Conservation (phyloP, 2,797 vertebrate species). For the Cheracebus regulus region DNA sequence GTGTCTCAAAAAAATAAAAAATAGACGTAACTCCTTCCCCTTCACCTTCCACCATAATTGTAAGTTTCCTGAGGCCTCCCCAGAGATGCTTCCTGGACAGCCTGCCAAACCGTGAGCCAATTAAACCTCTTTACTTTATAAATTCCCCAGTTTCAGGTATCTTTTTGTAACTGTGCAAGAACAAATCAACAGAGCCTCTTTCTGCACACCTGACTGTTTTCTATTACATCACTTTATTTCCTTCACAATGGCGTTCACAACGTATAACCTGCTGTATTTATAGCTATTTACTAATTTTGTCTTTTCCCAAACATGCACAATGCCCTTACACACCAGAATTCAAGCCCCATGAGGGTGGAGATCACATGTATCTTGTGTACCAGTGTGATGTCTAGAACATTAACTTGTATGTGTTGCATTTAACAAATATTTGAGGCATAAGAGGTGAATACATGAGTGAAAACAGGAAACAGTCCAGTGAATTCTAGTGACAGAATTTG, state of each 20-base stretch:
- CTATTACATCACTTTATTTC: neutral
- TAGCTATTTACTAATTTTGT: neutral
- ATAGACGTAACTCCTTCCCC: neutral
- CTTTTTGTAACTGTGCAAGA: neutral
- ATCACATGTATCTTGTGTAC: neutral
- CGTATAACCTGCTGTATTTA: neutral
- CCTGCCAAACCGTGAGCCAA: neutral
- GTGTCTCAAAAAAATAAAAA: too few species aligned
- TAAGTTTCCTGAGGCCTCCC: neutral
- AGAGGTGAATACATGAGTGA: neutral
- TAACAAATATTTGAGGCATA: neutral
- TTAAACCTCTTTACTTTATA: neutral
- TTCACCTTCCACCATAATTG: neutral
- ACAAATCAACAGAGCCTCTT: neutral
- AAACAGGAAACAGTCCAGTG: neutral
- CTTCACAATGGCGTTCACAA: neutral
- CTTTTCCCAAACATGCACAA: neutral
- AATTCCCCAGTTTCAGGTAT: neutral
- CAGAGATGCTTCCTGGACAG: neutral
- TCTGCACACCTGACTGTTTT: too few species aligned
- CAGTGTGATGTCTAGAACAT: neutral
- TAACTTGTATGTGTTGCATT: neutral
- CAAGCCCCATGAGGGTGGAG: neutral
- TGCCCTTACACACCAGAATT: neutral
- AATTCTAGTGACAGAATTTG: neutral